These are phyloP conservation scores for Neodiprion pinetum DNA, from an alignment of 1,140 invertebrate species.

Conservation along the genomic window DNA sequence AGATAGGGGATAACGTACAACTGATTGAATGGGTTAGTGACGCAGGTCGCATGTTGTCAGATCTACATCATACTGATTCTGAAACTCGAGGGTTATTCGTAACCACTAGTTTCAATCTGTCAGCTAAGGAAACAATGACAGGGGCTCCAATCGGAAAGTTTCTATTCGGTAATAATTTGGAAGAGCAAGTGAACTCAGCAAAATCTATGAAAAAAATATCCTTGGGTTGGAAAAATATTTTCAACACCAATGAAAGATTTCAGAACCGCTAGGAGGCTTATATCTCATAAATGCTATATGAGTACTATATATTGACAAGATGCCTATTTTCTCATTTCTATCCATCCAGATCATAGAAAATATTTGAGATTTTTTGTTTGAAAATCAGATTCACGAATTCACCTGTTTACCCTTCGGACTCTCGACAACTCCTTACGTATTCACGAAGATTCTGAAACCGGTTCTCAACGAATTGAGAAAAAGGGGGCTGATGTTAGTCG, in stretches of 20 bases:
- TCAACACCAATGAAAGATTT: constrained; percentile 9
- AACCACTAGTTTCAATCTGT: neutral
- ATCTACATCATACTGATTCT: neutral
- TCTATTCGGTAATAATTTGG: neutral
- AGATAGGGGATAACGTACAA: neutral
- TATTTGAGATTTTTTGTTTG: neutral
- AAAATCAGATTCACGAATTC: neutral
- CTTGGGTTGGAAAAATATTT: neutral
- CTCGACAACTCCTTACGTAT: no score
- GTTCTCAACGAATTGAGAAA: neutral
- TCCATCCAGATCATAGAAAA: neutral
- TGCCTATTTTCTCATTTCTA: neutral
- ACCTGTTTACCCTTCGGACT: neutral
- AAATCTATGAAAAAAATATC: constrained; percentile 3
- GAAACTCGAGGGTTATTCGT: neutral
- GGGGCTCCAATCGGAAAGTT: neutral
- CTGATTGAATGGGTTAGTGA: constrained; percentile 12
- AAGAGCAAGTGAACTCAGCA: neutral
- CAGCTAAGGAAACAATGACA: constrained; percentile 6
- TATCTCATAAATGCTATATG: neutral
- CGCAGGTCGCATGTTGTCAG: constrained; percentile 7
- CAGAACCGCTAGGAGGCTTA: neutral
- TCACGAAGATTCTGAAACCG: neutral
- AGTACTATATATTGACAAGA: neutral
- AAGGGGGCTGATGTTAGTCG: neutral